These are phyloP conservation scores for Crotalus viridis DNA, from an alignment of 2,113 vertebrate genomes.

Conservation along the genomic window DNA sequence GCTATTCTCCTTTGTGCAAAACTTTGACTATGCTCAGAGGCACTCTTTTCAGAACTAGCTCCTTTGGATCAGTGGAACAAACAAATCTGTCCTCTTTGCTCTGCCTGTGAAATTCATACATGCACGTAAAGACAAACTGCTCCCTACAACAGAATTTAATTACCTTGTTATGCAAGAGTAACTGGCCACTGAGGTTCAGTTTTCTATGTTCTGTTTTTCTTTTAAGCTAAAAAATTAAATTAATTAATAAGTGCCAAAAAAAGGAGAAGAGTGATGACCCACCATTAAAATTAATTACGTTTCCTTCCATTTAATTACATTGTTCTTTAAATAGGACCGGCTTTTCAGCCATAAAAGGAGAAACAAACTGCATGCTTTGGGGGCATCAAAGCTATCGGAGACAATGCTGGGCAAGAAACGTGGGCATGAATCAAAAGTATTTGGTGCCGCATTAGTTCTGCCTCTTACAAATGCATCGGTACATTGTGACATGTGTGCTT, in stretches of 20 bases:
- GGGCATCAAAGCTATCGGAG: not conserved
- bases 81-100: not conserved
- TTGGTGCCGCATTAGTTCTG: not conserved
- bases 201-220: not conserved
- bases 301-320: slow-evolving; percentile 74
- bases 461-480: not conserved
- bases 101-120: not conserved
- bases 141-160: slow-evolving; percentile 60
- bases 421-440: not conserved
- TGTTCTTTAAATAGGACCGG: slow-evolving; percentile 57
- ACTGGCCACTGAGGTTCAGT: slow-evolving; percentile 45
- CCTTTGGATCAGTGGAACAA: not conserved
- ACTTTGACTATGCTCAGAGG: not conserved
- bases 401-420: not conserved
- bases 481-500: not conserved
- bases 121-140: slow-evolving; percentile 41
- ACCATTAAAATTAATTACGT: slow-evolving; percentile 79
- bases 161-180: slow-evolving; percentile 57
- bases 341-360: slow-evolving; percentile 45
- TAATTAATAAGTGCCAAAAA: slow-evolving; percentile 24
- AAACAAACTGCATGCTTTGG: not conserved
- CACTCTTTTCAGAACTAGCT: not conserved
- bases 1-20: not conserved
- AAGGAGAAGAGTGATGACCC: slow-evolving; percentile 71
- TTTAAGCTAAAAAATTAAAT: slow-evolving; percentile 61